Evolutionary conservation across 2,888 invertebrate genomes (phyloP), one percentile per base, ranked within the genome.

Genomic region (Drymonia ruficornis): DNA sequence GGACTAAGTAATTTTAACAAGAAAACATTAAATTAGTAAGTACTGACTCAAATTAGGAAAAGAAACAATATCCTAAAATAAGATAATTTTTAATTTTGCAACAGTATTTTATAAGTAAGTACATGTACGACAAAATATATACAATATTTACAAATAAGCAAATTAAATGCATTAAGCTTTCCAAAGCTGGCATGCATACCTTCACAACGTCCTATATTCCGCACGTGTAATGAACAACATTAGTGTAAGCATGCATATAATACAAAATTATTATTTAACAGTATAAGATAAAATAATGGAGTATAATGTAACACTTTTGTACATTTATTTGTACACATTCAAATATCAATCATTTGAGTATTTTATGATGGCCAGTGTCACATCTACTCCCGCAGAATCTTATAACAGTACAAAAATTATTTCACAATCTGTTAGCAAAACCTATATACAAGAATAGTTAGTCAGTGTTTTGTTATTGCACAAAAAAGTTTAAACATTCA

Each of bases 221-320:
- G 55, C 45, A 44, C 61, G 62, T 61, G 64, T 53, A 68, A 64
- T 71, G 59, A 59, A 66, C 49, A 66, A 72, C 55, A 65, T 77
- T 77, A 77, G 72, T 74, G 58, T 56, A 72, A 76, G 78, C 76
- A 73, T 74, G 73, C 73, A 62, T 57, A 57, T 49, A 57, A 65
- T 50, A 58, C 49, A 50, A 53, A 56, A 65, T 61, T 61, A 63
- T 42, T 42, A 7, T 15, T 15, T 15, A 40, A 15, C 38, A 40
- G n/a, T 15, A 40, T 31, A 31, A 12, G 31, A 31, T 31, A 8
- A 23, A 23, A 23, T 7, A 23, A 23, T 6, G 23, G 23, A 23
- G 23, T 23, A 23, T 23, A 23, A 23, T 23, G 23, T 23, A 9
- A 31, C 31, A 31, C 11, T 11, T 0, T 11, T 31, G 31, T 31